Conservation (phyloP, 53 echinoderm and acorn worm species). For the Pentamera pediparva region DNA sequence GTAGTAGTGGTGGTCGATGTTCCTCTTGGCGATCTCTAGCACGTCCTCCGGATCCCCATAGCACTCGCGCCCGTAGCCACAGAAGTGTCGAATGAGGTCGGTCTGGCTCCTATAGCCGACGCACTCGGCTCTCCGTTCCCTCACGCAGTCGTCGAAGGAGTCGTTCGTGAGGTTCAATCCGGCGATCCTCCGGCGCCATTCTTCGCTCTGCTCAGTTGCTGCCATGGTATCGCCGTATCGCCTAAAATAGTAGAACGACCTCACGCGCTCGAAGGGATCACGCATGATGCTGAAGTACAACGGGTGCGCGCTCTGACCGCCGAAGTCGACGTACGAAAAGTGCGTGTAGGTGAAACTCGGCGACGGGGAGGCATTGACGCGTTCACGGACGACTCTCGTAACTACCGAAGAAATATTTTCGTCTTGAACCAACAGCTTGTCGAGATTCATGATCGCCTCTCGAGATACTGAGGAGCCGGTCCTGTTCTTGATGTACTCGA, state of each 20-base stretch:
- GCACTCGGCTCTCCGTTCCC: not conserved
- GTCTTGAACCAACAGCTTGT: not conserved
- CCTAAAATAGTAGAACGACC: slow-evolving; percentile 24
- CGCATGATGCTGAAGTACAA: slow-evolving; percentile 11
- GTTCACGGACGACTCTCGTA: not conserved
- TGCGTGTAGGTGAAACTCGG: slow-evolving; percentile 10
- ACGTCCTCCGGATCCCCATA: slow-evolving; percentile 7
- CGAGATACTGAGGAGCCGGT: not conserved
- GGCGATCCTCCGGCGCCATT: slow-evolving; percentile 14
- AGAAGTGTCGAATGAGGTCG: slow-evolving; percentile 23
- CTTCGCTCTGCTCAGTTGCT: not conserved
- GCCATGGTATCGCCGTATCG: slow-evolving; percentile 23
- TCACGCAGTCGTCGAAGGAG: slow-evolving; percentile 24
- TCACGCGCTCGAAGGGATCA: slow-evolving; percentile 9
- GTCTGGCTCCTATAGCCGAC: not conserved
- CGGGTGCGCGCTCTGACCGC: not conserved
- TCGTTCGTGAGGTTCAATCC: not conserved
- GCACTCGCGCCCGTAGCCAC: not conserved
- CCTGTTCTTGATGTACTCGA: slow-evolving; percentile 6
- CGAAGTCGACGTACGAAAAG: slow-evolving; percentile 8
- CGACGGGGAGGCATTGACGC: not conserved
- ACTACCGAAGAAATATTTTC: not conserved
- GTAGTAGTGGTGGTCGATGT: slow-evolving; percentile 12
- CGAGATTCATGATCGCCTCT: slow-evolving; percentile 3
- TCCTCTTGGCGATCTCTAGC: slow-evolving; percentile 8